Percentiles rank a stretch among this genome's conserved stretches.
Evolutionary conservation across 1,140 invertebrate genomes (phyloP).

Genomic region (Trichomalopsis sarcophagae): DNA sequence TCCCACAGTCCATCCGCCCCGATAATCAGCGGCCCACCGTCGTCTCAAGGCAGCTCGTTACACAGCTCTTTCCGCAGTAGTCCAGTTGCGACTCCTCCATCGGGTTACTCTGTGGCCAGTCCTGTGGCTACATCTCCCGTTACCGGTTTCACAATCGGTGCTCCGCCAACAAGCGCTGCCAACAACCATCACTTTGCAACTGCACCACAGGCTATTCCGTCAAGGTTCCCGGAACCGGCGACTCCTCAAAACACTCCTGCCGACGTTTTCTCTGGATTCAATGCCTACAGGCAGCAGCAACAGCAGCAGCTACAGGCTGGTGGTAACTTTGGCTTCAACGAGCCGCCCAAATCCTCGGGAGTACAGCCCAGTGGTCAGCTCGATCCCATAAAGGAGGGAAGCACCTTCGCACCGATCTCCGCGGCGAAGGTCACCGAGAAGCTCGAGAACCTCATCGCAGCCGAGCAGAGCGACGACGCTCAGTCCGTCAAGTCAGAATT

Average conservation of each 20-base stretch:
- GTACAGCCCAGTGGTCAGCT: background rate
- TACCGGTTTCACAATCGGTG: background rate
- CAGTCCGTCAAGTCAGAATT: conserved; percentile 42
- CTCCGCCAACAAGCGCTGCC: background rate
- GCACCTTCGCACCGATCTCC: conserved; percentile 63
- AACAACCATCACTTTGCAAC: conserved; percentile 51
- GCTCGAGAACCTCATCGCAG: conserved; percentile 67
- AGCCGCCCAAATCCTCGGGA: background rate
- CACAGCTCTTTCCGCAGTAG: conserved; percentile 62
- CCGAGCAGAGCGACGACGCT: conserved; percentile 58
- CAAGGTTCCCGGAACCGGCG: conserved; percentile 59
- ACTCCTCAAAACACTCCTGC: conserved; percentile 71
- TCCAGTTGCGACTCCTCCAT: conserved; percentile 50
- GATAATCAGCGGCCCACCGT: conserved; percentile 51
- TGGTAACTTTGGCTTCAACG: background rate
- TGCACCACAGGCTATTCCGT: conserved; percentile 61
- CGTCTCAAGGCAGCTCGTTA: conserved; percentile 55
- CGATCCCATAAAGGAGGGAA: conserved; percentile 23
- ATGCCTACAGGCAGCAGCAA: conserved; percentile 39
- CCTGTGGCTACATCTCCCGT: background rate
- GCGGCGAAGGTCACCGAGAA: conserved; percentile 68
- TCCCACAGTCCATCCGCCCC: conserved; percentile 45
- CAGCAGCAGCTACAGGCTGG: conserved; percentile 33
- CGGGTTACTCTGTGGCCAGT: background rate
- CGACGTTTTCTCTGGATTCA: conserved; percentile 61